phyloP scores from a whole-genome alignment of 2,888 invertebrate species.

The Tholera decimalis region DNA sequence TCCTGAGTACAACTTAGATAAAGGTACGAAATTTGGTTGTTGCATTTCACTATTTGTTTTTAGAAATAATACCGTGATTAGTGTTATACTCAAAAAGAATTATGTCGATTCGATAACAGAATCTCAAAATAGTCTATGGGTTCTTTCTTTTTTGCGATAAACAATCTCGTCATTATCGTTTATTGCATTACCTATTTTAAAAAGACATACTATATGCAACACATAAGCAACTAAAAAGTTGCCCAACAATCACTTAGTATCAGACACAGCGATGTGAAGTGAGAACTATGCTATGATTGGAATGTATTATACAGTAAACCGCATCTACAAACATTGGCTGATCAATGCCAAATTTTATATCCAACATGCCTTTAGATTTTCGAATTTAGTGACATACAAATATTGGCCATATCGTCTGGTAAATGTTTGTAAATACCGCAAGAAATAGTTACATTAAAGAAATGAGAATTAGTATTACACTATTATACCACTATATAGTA shows the following conservation, averaged over 20 bases:
- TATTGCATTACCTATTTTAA: background rate
- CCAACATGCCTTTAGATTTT: background rate
- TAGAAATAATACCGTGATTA: background rate
- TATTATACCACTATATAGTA: constrained; percentile 58
- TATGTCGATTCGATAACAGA: background rate
- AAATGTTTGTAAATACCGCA: constrained; percentile 31
- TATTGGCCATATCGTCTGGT: constrained; percentile 10
- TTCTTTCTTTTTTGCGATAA: background rate
- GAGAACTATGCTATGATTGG: constrained; percentile 61
- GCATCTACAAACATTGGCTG: constrained; percentile 30
- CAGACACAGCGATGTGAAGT: constrained; percentile 52
- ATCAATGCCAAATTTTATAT: constrained; percentile 9
- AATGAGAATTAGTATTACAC: constrained; percentile 61
- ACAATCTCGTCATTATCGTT: constrained; percentile 1
- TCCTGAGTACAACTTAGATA: background rate
- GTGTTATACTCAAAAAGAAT: constrained; percentile 4
- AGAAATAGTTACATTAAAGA: constrained; percentile 38
- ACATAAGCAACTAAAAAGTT: constrained; percentile 57
- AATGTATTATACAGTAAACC: constrained; percentile 57
- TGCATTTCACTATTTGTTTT: background rate
- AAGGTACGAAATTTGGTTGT: background rate
- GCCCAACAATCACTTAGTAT: constrained; percentile 55
- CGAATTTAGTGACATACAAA: background rate
- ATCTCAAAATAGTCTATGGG: background rate
- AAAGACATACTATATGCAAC: constrained; percentile 4